These are phyloP conservation scores for Anagyrus pseudococci DNA, from an alignment of 2,888 invertebrate species.

Conservation along the genomic window DNA sequence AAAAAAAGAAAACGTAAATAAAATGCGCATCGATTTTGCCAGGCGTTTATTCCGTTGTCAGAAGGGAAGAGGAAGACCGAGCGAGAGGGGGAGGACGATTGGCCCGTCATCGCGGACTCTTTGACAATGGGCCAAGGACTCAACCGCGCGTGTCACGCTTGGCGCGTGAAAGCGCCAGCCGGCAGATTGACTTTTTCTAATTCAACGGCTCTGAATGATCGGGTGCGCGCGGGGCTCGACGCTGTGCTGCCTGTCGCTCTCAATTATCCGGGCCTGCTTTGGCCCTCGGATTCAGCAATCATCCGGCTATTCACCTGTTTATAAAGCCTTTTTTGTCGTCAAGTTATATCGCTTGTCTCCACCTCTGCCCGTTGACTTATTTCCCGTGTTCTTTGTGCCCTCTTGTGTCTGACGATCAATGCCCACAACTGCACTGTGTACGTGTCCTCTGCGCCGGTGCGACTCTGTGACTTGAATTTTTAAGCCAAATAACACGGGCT, in stretches of 20 bases:
- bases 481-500: conserved; percentile 15
- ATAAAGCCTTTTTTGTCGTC: no score
- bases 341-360: not conserved
- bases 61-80: not conserved
- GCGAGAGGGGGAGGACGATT: not conserved
- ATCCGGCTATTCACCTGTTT: not conserved
- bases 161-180: not conserved
- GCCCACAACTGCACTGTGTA: not conserved
- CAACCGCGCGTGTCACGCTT: conserved; percentile 3
- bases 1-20: not conserved
- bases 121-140: not conserved
- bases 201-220: conserved; percentile 11
- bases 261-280: conserved; percentile 20
- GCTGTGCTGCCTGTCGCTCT: conserved; percentile 21
- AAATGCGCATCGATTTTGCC: not conserved
- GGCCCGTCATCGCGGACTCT: not conserved
- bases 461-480: conserved; percentile 17
- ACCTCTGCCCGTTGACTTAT: not conserved
- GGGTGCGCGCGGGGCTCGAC: no score
- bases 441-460: not conserved
- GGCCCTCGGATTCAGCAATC: not conserved
- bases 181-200: conserved; percentile 30
- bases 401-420: not conserved
- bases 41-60: not conserved
- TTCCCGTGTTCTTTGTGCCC: not conserved